Evolutionary conservation across 2,797 vertebrate species (phyloP).

Genomic region (Arnoldichthys spilopterus): DNA sequence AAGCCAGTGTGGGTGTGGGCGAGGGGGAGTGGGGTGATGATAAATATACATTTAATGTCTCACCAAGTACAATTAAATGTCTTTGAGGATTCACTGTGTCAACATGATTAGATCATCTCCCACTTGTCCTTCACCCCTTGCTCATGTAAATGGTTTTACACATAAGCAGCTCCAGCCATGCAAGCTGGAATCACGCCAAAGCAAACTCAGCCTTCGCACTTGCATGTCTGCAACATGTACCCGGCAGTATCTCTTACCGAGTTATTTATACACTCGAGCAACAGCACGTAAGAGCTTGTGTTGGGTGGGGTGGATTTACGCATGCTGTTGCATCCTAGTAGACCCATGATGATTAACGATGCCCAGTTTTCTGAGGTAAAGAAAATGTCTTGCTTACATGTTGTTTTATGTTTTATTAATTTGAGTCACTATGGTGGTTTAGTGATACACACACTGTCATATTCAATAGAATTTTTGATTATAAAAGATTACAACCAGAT

Average conservation of each 20-base stretch:
- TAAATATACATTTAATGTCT: conserved; percentile 25
- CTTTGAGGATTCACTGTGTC: conserved; percentile 3
- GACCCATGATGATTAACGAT: too few species aligned
- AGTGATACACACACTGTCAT: too few species aligned
- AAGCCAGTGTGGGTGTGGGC: too few species aligned
- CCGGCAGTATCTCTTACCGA: neutral
- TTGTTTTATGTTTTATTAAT: too few species aligned
- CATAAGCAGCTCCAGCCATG: neutral
- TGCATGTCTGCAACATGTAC: neutral
- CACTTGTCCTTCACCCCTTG: neutral
- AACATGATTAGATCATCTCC: conserved; percentile 1
- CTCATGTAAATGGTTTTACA: neutral
- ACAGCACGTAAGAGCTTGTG: neutral
- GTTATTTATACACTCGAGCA: neutral
- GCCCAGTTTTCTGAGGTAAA: too few species aligned
- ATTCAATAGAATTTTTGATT: too few species aligned
- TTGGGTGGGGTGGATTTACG: neutral
- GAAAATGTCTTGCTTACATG: too few species aligned
- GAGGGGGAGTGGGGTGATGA: neutral
- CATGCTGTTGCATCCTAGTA: too few species aligned
- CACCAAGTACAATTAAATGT: conserved; percentile 34
- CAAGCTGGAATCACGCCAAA: neutral
- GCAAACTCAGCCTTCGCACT: neutral
- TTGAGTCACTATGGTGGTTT: too few species aligned
- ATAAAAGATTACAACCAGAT: too few species aligned